Conservation (phyloP, 2,888 invertebrate species). For the Scaptodrosophila latifasciaeformis region DNA sequence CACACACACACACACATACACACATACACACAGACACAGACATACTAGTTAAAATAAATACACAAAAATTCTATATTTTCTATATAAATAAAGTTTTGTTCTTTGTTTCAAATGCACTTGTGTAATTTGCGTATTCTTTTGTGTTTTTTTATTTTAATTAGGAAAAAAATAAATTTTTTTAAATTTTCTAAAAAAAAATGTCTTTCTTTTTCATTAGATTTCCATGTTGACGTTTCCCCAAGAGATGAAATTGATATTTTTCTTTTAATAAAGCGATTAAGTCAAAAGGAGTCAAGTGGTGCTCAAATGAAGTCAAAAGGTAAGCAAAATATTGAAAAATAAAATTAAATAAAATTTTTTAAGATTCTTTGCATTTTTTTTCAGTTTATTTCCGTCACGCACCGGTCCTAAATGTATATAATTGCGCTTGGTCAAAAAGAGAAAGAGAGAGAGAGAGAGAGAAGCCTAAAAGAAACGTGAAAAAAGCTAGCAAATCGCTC, state of each 20-base stretch:
- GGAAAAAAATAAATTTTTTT: neutral
- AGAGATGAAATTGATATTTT: conserved; percentile 5
- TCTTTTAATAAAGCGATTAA: no score
- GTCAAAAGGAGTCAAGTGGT: conserved; percentile 21
- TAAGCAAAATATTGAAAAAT: conserved; percentile 6
- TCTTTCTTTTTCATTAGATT: conserved; percentile 20
- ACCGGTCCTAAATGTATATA: conserved; percentile 11
- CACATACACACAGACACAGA: conserved; percentile 13
- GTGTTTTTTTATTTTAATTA: conserved; percentile 11
- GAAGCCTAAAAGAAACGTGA: conserved; percentile 17
- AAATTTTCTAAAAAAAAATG: neutral
- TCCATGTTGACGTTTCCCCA: conserved; percentile 32
- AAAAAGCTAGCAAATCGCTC: conserved; percentile 31
- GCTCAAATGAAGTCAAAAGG: conserved; percentile 32
- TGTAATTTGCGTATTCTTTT: conserved; percentile 16
- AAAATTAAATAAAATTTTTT: neutral
- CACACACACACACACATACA: conserved; percentile 18
- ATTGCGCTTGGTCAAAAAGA: no score
- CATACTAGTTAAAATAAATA: conserved; percentile 11
- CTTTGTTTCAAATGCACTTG: conserved; percentile 60
- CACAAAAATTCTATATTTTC: conserved; percentile 25
- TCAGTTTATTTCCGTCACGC: neutral
- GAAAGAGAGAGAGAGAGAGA: no score
- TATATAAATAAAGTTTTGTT: conserved; percentile 70
- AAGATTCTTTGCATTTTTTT: neutral